Evolutionary conservation across 1,140 invertebrate species (phyloP).

Genomic region (Caerostris extrusa): DNA sequence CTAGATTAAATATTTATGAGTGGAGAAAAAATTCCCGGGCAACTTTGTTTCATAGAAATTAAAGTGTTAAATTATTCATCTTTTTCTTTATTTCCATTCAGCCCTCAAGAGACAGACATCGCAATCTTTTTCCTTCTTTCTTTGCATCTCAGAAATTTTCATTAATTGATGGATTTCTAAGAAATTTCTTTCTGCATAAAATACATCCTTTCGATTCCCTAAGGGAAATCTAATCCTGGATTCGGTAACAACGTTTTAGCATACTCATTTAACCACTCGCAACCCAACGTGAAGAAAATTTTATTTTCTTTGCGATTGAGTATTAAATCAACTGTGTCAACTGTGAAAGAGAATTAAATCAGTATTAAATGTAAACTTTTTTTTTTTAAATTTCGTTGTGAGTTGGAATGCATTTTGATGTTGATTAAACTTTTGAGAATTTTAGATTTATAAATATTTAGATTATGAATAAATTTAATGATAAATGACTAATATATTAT

Average conservation of each 20-base stretch:
- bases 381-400: background rate
- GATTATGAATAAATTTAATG: too few relatives aligned
- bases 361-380: too few relatives aligned
- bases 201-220: background rate
- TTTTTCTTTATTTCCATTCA: background rate
- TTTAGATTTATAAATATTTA: background rate
- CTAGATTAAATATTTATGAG: background rate
- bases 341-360: too few relatives aligned
- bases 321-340: background rate
- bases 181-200: background rate
- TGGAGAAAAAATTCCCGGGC: background rate
- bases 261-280: background rate
- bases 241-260: background rate
- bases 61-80: background rate
- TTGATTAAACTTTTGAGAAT: background rate
- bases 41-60: background rate
- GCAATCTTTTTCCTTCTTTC: background rate
- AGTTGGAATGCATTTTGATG: background rate
- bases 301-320: background rate
- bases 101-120: background rate
- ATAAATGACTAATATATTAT: too few relatives aligned
- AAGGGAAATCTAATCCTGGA: background rate
- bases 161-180: conserved; percentile 14
- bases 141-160: background rate
- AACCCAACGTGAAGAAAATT: background rate